Evolutionary conservation across 2,797 vertebrate species (phyloP).

Genomic region (Tangara arthus): DNA sequence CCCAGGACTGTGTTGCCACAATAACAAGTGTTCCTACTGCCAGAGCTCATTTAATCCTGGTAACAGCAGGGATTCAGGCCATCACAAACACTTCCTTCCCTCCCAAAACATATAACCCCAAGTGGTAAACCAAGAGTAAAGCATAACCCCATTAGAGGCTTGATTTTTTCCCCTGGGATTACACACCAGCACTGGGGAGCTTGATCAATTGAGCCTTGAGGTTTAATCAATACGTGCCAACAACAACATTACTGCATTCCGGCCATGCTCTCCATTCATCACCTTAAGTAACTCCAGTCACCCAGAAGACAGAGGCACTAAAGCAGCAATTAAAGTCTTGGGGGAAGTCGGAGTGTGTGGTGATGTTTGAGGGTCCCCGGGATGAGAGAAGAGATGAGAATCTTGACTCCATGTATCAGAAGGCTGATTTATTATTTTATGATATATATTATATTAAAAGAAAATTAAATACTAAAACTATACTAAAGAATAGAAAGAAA

Average conservation of each 20-base stretch:
- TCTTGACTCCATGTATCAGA: too few species aligned
- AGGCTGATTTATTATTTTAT: too few species aligned
- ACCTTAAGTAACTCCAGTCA: neutral
- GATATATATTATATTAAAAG: too few species aligned
- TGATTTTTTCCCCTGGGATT: slow-evolving; percentile 29
- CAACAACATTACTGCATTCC: neutral
- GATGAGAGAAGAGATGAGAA: too few species aligned
- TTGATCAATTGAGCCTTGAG: slow-evolving; percentile 41
- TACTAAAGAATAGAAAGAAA: too few species aligned
- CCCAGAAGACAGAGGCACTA: neutral
- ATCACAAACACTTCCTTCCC: slow-evolving; percentile 14
- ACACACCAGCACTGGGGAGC: neutral
- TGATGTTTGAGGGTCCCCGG: too few species aligned
- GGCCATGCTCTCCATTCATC: neutral
- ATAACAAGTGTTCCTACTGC: neutral
- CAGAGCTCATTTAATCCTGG: slow-evolving; percentile 10
- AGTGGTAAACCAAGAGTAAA: neutral
- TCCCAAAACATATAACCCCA: neutral
- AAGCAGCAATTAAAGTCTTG: neutral
- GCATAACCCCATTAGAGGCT: neutral
- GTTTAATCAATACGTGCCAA: slow-evolving; percentile 43
- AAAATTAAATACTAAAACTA: too few species aligned
- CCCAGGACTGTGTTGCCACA: neutral
- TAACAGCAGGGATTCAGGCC: neutral
- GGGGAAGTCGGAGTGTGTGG: neutral